Base-by-base conservation (phyloP, 2,888 invertebrate genomes). In the Epirrhoe alternata region DNA sequence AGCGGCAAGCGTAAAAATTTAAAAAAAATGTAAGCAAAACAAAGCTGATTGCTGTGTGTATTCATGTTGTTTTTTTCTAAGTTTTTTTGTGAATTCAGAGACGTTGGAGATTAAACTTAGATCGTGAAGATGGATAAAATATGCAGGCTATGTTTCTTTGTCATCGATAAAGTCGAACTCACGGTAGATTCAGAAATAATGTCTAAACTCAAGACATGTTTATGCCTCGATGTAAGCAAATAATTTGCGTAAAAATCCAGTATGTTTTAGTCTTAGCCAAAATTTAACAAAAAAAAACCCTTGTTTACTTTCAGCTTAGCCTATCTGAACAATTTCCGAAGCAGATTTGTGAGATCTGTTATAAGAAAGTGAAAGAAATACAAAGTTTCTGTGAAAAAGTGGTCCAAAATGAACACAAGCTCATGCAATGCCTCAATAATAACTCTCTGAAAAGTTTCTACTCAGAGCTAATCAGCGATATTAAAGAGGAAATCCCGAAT, bases 81-180 rank as follows among this genome's bases (percentile, higher is more conserved):
- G n/a, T n/a, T 35, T 6, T 35, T 35, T 35, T 45, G 45, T 45
- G 12, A 38, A 38, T 38, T n/a, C n/a, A n/a, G 10, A 38, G 10
- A 38, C 7, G 7, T 7, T 38, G 2, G 8, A 42, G 12, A 42
- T 42, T n/a, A n/a, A n/a, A n/a, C 2, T 42, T 30, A 35, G 16
- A 54, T 45, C 17, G 5, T 6, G 17, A 33, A 64, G 16, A 79
- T 83, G 80, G 69, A 80, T 14, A 64, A 64, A 45, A 69, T 85
- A 55, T 86, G 86, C 61, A 76, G 86, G 64, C 72, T 86, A 30
- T 86, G 86, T 73, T 77, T 86, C 42, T 68, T 70, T 6, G 63
- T 76, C 2, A 66, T 69, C 38, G 50, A 57, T 2, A 56, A 77
- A 67, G 70, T 68, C 53, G 66, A 71, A 31, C 64, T 83, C 50